A percentile compares a stretch with the other conserved stretches of the same genome.
These are phyloP conservation scores for Fregata magnificens DNA, from an alignment of 2,113 vertebrate genomes.

Conservation along the genomic window DNA sequence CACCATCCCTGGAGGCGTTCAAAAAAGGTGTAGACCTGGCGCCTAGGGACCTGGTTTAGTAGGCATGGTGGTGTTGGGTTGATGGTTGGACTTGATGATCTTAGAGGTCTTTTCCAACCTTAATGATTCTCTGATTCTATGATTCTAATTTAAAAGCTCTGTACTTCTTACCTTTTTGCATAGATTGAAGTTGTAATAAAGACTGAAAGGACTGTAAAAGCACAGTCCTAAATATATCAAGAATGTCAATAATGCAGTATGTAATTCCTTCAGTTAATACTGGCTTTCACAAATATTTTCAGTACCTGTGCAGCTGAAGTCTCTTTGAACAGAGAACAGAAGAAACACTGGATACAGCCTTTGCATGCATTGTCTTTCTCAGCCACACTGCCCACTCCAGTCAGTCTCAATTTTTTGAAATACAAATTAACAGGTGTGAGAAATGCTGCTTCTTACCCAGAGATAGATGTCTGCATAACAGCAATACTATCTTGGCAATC, in stretches of 20 bases:
- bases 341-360: neutral
- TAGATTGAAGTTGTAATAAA: neutral
- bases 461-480: constrained; percentile 71
- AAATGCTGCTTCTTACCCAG: constrained; percentile 61
- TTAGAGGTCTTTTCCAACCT: too few species aligned
- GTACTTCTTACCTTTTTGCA: neutral
- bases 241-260: neutral
- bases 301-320: neutral
- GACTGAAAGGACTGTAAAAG: neutral
- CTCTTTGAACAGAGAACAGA: neutral
- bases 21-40: too few species aligned
- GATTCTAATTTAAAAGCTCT: neutral
- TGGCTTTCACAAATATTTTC: neutral
- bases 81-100: too few species aligned
- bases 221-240: neutral
- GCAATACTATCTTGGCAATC: constrained; percentile 71
- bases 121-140: too few species aligned
- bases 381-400: constrained; percentile 19
- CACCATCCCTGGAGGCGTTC: too few species aligned
- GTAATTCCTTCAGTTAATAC: neutral
- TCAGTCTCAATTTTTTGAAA: constrained; percentile 70
- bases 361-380: constrained; percentile 17
- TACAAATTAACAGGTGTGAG: constrained; percentile 82
- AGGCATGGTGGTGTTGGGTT: too few species aligned
- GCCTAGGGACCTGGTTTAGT: too few species aligned